These are phyloP conservation scores for Pyrgilauda ruficollis DNA, from an alignment of 2,113 vertebrate genomes.

Conservation along the genomic window DNA sequence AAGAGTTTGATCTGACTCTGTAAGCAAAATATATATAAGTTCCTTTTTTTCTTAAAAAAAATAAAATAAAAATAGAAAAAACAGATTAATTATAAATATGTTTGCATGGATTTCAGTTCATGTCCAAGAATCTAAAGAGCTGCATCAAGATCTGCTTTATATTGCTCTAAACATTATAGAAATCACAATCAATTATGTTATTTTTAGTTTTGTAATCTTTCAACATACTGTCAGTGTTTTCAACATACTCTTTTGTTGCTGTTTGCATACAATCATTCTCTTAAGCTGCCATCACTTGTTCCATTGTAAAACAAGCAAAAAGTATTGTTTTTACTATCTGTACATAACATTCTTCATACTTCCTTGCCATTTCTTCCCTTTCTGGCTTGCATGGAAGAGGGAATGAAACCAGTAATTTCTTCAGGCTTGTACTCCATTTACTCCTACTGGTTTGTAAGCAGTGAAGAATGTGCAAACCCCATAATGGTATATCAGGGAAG, in stretches of 20 bases:
- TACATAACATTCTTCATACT: background rate
- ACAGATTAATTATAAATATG: background rate
- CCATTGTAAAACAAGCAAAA: background rate
- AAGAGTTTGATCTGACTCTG: background rate
- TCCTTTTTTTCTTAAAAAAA: background rate
- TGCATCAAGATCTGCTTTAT: background rate
- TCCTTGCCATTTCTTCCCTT: background rate
- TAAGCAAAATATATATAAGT: background rate
- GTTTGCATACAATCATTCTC: background rate
- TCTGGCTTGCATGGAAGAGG: background rate
- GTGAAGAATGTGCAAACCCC: background rate
- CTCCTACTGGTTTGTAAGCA: background rate
- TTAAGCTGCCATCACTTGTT: background rate
- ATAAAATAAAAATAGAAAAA: background rate
- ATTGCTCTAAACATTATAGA: background rate
- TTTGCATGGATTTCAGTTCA: background rate
- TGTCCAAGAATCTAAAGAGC: background rate
- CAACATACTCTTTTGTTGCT: background rate
- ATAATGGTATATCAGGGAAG: background rate
- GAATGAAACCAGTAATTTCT: background rate
- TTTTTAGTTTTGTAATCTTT: background rate
- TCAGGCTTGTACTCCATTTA: background rate
- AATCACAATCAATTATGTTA: background rate
- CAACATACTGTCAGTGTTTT: background rate
- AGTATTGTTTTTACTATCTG: background rate